Percentiles rank a stretch among this genome's conserved stretches.
Evolutionary conservation across 2,888 invertebrate genomes (phyloP).

Genomic region (Lumbricus terrestris): DNA sequence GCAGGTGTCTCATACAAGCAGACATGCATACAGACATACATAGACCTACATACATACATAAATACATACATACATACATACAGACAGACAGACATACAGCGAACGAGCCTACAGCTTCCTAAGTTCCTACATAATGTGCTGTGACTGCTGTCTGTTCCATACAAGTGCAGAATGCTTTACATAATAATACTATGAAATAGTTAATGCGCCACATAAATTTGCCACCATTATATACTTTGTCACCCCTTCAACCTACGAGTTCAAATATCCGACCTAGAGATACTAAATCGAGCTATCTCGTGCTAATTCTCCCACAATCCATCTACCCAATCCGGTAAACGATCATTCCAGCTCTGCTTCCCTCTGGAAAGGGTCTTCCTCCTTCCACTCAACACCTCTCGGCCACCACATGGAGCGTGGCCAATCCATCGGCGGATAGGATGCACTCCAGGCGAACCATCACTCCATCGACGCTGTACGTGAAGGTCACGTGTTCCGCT

Average conservation of each 20-base stretch:
- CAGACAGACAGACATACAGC: too few species aligned
- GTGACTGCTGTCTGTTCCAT: too few species aligned
- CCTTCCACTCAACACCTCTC: slow-evolving; percentile 5
- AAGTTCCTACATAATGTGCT: too few species aligned
- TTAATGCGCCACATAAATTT: not conserved
- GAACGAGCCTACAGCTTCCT: too few species aligned
- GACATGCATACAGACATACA: too few species aligned
- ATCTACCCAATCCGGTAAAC: not conserved
- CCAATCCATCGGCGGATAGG: slow-evolving; percentile 20
- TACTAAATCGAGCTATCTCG: not conserved
- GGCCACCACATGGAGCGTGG: slow-evolving; percentile 14
- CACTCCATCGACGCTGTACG: not conserved
- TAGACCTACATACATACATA: too few species aligned
- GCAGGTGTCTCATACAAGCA: too few species aligned
- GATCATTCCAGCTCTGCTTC: not conserved
- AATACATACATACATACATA: too few species aligned
- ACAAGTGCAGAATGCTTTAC: not conserved
- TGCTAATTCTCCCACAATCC: not conserved
- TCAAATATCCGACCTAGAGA: not conserved
- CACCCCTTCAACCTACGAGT: not conserved
- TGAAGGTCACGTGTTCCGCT: slow-evolving; percentile 41
- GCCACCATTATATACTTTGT: not conserved
- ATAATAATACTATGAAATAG: not conserved
- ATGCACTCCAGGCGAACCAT: not conserved
- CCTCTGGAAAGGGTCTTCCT: not conserved